phyloP scores from a whole-genome alignment of 2,888 invertebrate species.

The Hyposoter didymator region DNA sequence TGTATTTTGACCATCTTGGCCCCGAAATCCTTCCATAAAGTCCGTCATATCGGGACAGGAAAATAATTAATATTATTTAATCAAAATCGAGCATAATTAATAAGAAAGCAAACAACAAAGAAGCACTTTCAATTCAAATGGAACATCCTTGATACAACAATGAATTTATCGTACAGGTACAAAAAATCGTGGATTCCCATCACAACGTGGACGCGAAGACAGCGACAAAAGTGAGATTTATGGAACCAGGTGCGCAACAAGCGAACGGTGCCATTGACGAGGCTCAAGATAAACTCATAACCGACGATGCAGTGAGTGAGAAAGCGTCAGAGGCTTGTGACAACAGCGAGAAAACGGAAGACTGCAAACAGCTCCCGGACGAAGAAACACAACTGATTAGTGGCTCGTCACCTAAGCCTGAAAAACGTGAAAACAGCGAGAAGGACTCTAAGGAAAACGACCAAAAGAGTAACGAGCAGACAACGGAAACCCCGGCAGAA shows the following conservation, averaged over 20 bases:
- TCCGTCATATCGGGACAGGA: conserved; percentile 57
- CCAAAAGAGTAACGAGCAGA: conserved; percentile 84
- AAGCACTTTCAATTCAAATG: conserved; percentile 1
- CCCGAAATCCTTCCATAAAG: conserved; percentile 40
- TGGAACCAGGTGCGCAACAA: conserved; percentile 87
- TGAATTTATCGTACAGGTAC: conserved; percentile 88
- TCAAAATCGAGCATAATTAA: conserved; percentile 38
- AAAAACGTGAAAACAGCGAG: conserved; percentile 78
- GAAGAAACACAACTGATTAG: conserved; percentile 79
- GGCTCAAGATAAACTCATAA: conserved; percentile 76
- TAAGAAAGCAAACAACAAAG: conserved; percentile 37
- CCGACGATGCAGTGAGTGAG: conserved; percentile 72
- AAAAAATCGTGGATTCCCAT: conserved; percentile 96
- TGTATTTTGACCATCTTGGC: conserved; percentile 40
- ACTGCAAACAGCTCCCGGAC: conserved; percentile 77
- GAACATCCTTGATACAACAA: background rate
- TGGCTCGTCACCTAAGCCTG: conserved; percentile 79
- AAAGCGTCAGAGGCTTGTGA: conserved; percentile 72
- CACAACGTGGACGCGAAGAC: conserved; percentile 90
- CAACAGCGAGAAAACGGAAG: conserved; percentile 80
- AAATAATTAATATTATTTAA: conserved; percentile 59
- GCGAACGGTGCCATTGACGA: conserved; percentile 81
- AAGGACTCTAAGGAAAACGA: conserved; percentile 81
- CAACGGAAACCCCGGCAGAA: conserved; percentile 85
- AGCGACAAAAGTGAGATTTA: conserved; percentile 94